Evolutionary conservation across 2,113 vertebrate species (phyloP).

Genomic region (Nycticryphes semicollaris): DNA sequence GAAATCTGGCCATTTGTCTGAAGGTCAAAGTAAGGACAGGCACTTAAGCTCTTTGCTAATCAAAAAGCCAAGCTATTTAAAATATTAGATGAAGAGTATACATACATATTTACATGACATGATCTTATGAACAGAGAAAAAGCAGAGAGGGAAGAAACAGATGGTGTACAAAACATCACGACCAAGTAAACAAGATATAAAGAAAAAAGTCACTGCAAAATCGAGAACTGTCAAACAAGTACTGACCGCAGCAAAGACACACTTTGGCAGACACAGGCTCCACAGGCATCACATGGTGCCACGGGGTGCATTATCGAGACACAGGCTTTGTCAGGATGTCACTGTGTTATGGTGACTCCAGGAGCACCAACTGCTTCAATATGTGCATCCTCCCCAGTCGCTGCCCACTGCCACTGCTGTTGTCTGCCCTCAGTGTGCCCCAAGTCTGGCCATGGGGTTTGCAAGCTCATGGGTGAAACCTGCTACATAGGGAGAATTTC

Average conservation of each 20-base stretch:
- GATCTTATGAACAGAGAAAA: neutral
- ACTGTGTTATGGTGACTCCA: neutral
- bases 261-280: neutral
- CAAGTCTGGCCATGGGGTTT: neutral
- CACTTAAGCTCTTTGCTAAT: neutral
- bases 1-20: neutral
- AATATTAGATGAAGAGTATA: neutral
- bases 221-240: slow-evolving; percentile 33
- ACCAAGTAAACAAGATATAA: slow-evolving; percentile 32
- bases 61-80: neutral
- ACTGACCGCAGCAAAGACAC: neutral
- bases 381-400: neutral
- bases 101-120: neutral
- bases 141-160: slow-evolving; percentile 38
- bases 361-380: neutral
- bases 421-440: neutral
- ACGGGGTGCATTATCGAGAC: neutral
- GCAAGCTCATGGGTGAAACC: neutral
- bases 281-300: neutral
- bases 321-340: neutral
- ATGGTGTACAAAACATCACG: slow-evolving; percentile 34
- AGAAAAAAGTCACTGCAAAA: slow-evolving; percentile 40
- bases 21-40: neutral
- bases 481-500: neutral
- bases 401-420: neutral